Conservation (phyloP, 1,140 invertebrate genomes). For the Bombus vancouverensis region DNA sequence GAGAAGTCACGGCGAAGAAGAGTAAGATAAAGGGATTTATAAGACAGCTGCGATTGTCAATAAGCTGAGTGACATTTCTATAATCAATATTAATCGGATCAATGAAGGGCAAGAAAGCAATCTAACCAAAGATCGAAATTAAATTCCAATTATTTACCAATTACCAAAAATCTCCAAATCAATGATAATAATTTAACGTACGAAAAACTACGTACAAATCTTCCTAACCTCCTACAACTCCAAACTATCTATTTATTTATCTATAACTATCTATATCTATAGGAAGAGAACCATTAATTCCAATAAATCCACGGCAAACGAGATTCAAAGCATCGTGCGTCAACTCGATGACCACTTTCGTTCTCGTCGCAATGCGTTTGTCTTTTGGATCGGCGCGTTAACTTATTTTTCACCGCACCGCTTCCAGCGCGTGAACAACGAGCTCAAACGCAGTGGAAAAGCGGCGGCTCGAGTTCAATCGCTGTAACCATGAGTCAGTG, state of each 20-base stretch:
- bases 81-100: not conserved
- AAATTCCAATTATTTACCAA: too few species aligned
- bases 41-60: not conserved
- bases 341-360: not conserved
- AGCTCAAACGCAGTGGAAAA: not conserved
- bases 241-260: too few species aligned
- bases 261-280: too few species aligned
- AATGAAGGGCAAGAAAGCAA: not conserved
- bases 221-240: too few species aligned
- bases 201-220: too few species aligned
- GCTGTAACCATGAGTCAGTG: not conserved
- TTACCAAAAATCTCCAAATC: too few species aligned
- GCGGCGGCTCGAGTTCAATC: not conserved
- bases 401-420: slow-evolving; percentile 4
- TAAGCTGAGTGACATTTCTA: not conserved
- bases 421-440: not conserved
- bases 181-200: too few species aligned
- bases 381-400: not conserved
- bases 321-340: not conserved
- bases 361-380: not conserved
- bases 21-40: not conserved
- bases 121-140: not conserved
- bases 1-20: not conserved
- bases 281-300: not conserved
- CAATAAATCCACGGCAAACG: not conserved